A percentile compares a stretch with the other conserved stretches of the same genome.
These are phyloP conservation scores for Drosophila biarmipes DNA, from an alignment of 1,140 invertebrate genomes.

Conservation along the genomic window DNA sequence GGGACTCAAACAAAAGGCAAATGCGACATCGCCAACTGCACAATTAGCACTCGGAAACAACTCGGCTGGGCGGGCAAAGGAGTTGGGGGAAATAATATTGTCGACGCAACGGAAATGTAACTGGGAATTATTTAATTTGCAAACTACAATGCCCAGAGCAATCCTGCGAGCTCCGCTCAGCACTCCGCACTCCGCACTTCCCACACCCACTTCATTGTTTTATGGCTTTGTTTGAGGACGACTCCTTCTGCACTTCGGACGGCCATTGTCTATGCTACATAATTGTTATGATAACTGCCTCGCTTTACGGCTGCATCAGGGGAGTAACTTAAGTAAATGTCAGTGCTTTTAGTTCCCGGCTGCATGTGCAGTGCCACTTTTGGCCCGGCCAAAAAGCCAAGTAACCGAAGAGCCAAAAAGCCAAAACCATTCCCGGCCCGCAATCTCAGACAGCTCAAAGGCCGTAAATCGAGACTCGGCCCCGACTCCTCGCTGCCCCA, in stretches of 20 bases:
- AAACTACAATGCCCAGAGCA: constrained; percentile 71
- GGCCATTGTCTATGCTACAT: constrained; percentile 73
- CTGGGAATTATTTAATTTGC: constrained; percentile 83
- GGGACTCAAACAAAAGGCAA: constrained; percentile 68
- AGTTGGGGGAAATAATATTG: constrained; percentile 76
- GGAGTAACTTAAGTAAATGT: constrained; percentile 75
- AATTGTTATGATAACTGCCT: constrained; percentile 80
- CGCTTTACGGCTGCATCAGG: constrained; percentile 44
- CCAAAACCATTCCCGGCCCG: constrained; percentile 1
- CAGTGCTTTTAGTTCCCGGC: constrained; percentile 27
- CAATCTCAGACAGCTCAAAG: constrained; percentile 60
- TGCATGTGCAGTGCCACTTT: constrained; percentile 29
- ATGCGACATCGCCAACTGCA: constrained; percentile 64
- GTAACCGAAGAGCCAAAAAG: background rate
- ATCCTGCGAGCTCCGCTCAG: constrained; percentile 32
- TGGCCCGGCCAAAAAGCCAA: background rate
- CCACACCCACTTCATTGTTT: constrained; percentile 51
- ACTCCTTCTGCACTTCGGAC: constrained; percentile 33
- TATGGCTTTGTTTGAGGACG: constrained; percentile 69
- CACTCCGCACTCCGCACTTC: constrained; percentile 24
- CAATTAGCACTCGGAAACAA: constrained; percentile 77
- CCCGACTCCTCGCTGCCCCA: constrained; percentile 28
- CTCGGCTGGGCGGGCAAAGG: constrained; percentile 51
- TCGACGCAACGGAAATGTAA: constrained; percentile 80
- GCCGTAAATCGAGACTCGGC: constrained; percentile 64